Evolutionary conservation across 2,888 invertebrate species (phyloP), one percentile per base, ranked within the genome.

Genomic region (Amiota minor): DNA sequence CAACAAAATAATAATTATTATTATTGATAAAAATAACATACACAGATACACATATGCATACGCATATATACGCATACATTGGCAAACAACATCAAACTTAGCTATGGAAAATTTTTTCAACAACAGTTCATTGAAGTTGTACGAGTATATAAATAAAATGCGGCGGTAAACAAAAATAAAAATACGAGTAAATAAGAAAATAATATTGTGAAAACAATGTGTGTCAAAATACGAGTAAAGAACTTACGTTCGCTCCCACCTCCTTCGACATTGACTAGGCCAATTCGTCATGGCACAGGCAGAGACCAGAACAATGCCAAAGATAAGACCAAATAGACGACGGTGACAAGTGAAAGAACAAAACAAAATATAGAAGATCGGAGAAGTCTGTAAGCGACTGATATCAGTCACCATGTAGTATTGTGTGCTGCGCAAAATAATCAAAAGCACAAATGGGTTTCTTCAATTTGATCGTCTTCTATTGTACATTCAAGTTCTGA

Each of bases 1-100:
- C 83, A 83, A 83, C 83, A 83, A 84, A 85, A 83, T 82, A 83
- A 85, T 83, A 85, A 83, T 83, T 83, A 83, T 84, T 84, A 85
- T 83, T 83, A 83, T 83, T 83, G 83, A 83, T 83, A 83, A 83
- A 83, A 47, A 14, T 2, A 18, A 18, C 47, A 67, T 23, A 61
- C 61, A 23, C 16, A 20, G 6, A 20, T 35, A 61, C 9, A 71
- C 73, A 72, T 2, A 72, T 74, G n/a, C n/a, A n/a, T n/a, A n/a
- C n/a, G n/a, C n/a, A 69, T 69, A 71, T 56, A 55, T 18, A 55
- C 55, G 9, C 55, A 20, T 10, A 18, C 70, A 53, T 53, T 59
- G 79, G 76, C 77, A 79, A 76, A 73, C 72, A 72, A 72, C 69
- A 72, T 50, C 35, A 56, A 71, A 23, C 45, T 64, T 18, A 81